Evolutionary conservation across 2,113 vertebrate genomes (phyloP).

Genomic region (Puma concolor): DNA sequence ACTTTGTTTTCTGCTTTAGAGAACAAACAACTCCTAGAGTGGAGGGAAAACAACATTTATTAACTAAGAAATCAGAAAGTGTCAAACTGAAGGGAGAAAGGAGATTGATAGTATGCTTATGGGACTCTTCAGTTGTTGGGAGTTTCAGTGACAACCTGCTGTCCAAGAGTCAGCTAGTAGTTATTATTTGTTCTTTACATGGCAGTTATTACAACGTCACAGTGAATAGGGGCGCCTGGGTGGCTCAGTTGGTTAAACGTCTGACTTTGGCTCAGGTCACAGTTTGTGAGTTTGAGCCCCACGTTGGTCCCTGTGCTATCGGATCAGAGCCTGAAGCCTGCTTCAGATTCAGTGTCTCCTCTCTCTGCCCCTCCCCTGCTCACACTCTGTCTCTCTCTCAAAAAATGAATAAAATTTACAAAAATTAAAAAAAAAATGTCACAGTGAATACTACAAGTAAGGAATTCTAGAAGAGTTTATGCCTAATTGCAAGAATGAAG

Average conservation of each 20-base stretch:
- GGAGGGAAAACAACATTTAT: not conserved
- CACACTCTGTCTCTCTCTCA: too few species aligned
- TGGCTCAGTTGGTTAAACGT: not conserved
- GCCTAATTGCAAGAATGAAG: slow-evolving; percentile 81
- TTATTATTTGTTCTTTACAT: slow-evolving; percentile 82
- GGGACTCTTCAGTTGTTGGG: slow-evolving; percentile 5
- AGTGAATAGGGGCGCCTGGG: not conserved
- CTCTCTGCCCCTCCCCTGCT: too few species aligned
- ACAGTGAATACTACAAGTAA: slow-evolving; percentile 39
- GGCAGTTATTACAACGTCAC: slow-evolving; percentile 70
- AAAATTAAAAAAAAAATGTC: not conserved
- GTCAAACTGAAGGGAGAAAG: slow-evolving; percentile 62
- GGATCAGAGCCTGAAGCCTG: too few species aligned
- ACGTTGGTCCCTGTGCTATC: not conserved
- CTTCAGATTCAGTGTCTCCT: too few species aligned
- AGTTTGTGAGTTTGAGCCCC: not conserved
- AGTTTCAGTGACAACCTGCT: slow-evolving; percentile 67
- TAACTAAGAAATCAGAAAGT: slow-evolving; percentile 66
- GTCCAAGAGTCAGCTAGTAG: slow-evolving; percentile 78
- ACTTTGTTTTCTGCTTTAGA: not conserved
- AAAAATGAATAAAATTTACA: not conserved
- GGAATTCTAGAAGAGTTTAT: slow-evolving; percentile 78
- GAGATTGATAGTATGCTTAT: slow-evolving; percentile 60
- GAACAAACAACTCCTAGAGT: not conserved
- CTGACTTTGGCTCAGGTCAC: not conserved